Conservation (phyloP, 2,888 invertebrate genomes). For the Lepidocyrtoides sp. region DNA sequence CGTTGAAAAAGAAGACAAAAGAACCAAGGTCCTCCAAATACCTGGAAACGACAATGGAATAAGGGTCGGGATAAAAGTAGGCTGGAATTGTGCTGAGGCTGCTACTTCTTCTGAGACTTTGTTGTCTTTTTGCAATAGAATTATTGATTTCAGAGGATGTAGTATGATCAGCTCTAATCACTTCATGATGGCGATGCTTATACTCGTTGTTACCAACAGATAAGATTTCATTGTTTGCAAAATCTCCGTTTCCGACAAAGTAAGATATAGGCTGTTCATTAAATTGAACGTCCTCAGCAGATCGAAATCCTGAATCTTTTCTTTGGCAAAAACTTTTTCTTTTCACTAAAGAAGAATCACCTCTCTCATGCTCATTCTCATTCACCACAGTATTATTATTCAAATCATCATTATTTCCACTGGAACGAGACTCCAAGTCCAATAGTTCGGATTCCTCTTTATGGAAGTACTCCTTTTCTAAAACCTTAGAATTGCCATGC, state of each 20-base stretch:
- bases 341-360: too few species aligned
- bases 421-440: neutral
- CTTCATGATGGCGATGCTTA: neutral
- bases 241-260: too few species aligned
- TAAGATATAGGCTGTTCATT: too few species aligned
- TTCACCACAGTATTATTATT: neutral
- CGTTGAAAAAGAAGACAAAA: slow-evolving; percentile 40
- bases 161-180: neutral
- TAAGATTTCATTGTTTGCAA: too few species aligned
- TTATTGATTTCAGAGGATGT: neutral
- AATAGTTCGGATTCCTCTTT: neutral
- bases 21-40: slow-evolving; percentile 73
- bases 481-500: neutral
- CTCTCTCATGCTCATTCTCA: neutral
- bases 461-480: neutral
- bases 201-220: too few species aligned
- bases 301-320: too few species aligned
- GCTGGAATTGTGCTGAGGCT: slow-evolving; percentile 52
- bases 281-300: too few species aligned
- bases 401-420: neutral
- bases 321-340: neutral
- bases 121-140: neutral
- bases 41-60: slow-evolving; percentile 65
- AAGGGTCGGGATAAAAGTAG: slow-evolving; percentile 71
- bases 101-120: slow-evolving; percentile 54